These are phyloP conservation scores for Mythimna ferrago DNA, from an alignment of 2,888 invertebrate genomes.

Conservation along the genomic window DNA sequence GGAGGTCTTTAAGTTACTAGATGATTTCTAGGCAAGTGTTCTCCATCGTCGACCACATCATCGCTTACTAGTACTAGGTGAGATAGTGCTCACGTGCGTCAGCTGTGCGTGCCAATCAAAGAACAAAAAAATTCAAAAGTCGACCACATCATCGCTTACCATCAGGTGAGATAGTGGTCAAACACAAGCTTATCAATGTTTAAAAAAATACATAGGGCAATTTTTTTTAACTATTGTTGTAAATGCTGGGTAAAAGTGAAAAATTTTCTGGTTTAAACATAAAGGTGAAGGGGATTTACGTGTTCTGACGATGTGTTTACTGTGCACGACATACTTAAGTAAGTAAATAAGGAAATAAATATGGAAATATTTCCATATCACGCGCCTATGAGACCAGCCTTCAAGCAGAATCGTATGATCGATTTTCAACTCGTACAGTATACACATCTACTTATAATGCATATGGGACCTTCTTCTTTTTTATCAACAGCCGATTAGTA, in stretches of 20 bases:
- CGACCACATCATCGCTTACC: too few species aligned
- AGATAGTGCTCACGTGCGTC: too few species aligned
- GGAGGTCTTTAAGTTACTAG: too few species aligned
- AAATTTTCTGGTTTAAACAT: background rate
- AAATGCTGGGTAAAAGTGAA: background rate
- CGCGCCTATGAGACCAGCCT: background rate
- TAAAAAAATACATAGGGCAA: too few species aligned
- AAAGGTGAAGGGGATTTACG: constrained; percentile 7
- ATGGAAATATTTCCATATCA: constrained; percentile 20
- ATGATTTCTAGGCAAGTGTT: too few species aligned
- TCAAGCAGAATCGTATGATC: constrained; percentile 7
- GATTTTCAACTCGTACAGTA: background rate
- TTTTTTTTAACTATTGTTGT: background rate
- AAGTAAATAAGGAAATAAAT: constrained; percentile 27
- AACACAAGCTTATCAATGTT: too few species aligned
- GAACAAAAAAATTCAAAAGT: too few species aligned
- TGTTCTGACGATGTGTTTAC: constrained; percentile 8
- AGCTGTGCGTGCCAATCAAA: too few species aligned
- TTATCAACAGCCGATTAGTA: too few species aligned
- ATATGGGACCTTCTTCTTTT: background rate
- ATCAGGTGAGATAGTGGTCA: too few species aligned
- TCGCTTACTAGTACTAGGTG: too few species aligned
- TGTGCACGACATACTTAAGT: constrained; percentile 6
- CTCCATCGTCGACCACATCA: too few species aligned
- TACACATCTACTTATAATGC: constrained; percentile 7